Percentiles rank a stretch among this genome's conserved stretches.
Evolutionary conservation across 2,888 invertebrate species (phyloP).

Genomic region (Tricholauxania praeusta): DNA sequence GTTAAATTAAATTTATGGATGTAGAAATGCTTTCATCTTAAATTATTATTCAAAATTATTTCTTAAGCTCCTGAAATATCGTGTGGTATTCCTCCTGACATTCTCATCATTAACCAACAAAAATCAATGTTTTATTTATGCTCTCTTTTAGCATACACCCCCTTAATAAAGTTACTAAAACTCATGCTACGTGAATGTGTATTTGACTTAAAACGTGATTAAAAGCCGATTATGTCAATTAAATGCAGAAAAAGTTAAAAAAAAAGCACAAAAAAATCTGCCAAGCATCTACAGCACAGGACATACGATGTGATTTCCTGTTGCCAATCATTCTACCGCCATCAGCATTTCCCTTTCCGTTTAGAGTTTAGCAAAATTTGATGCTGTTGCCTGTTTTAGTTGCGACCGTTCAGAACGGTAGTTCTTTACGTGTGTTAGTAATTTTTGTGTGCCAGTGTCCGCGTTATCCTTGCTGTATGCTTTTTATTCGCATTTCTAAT

Average conservation of each 20-base stretch:
- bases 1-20: too few species aligned
- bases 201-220: conserved; percentile 16
- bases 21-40: too few species aligned
- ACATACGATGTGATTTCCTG: too few species aligned
- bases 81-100: too few species aligned
- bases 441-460: background rate
- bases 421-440: background rate
- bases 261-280: background rate
- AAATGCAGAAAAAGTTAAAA: conserved; percentile 6
- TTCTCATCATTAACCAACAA: too few species aligned
- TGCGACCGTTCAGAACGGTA: background rate
- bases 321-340: background rate
- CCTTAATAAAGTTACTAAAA: too few species aligned
- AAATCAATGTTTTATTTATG: too few species aligned
- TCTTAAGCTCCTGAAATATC: too few species aligned
- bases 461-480: background rate
- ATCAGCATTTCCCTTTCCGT: background rate
- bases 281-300: background rate
- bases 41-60: too few species aligned
- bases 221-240: conserved; percentile 36
- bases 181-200: background rate
- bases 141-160: too few species aligned
- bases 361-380: background rate
- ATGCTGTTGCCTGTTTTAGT: background rate
- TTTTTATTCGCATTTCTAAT: background rate